Base-by-base conservation (phyloP, 2,113 vertebrate species). In the Silurus asotus region DNA sequence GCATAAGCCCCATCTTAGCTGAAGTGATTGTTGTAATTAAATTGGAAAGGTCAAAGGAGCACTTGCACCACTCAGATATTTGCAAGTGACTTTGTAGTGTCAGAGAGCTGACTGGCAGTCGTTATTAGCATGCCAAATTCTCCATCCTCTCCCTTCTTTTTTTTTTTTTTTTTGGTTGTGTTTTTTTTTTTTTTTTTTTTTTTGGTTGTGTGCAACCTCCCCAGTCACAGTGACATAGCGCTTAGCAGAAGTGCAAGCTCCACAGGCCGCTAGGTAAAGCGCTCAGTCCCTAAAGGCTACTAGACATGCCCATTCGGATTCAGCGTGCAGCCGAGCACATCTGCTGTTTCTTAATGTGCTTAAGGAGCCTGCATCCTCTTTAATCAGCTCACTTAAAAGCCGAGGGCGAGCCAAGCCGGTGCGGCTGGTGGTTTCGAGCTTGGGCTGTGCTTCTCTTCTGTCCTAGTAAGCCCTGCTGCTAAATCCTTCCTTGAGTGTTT, bases 331-430 rank as follows among this genome's bases (percentile, higher is more conserved):
- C 90, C 83, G 91, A 92, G 91, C 93, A 90, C 93, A 94, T 94
- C 93, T 92, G 94, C 89, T 84, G 84, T 86, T 84, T 90, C 89
- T 90, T 94, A 94, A 94, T 93, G 90, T 89, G 88, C 90, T 93
- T 92, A 93, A 93, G 92, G 90, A 86, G 91, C 90, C 92, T 93
- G 92, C 92, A 90, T 93, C 87, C 67, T 88, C 91, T 89, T 94
- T 93, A 94, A 94, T 95, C 90, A 93, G 94, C 91, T 96, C 95
- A 95, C 95, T 96, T 94, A 93, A 92, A 93, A 94, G 94, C 93
- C 88, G 91, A 94, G 94, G 94, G 95, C 93, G 58, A 95, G 93
- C 90, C 91, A 89, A 93, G 92, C 91, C 89, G 93, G 94, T 88
- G 89, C 93, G 51, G 93, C 93, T 86, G 74, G 93, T 92, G 93